Evolutionary conservation across 2,113 vertebrate species (phyloP), one percentile per base, ranked within the genome.

Genomic region (Oceanites oceanicus): DNA sequence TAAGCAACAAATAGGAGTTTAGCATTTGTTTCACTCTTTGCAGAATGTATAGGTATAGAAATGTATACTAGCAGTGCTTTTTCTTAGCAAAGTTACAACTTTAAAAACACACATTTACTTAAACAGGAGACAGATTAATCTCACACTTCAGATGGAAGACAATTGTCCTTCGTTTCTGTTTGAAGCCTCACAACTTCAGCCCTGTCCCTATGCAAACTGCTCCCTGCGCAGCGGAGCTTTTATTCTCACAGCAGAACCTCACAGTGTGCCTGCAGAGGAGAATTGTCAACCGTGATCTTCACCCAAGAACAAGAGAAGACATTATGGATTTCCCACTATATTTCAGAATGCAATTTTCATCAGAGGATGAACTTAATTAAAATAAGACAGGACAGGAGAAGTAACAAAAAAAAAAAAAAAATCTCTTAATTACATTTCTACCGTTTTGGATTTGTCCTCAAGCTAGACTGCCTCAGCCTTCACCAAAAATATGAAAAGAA

Each of bases 321-420:
- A 82, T 93, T 82, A 87, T 65, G 42, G 88, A 92, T 93, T 89
- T 88, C 92, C 80, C 83, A 65, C 92, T 95, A 15, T 67, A 95
- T 91, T 96, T 94, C 90, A 92, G 92, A 84, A 25, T 2, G 49
- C 92, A 96, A 96, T 92, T 97, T 95, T 89, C 96, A 94, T 91
- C 86, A 96, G 95, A 94, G 86, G 36, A 94, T 84, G 38, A 96
- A 94, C 93, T 96, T 94, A 96, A 95, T 94, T 97, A 81, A 96
- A 94, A 84, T 92, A 95, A 90, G 97, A 91, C 71, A 92, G 76
- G 97, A 97, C 66, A 92, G 84, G 67, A 76, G 86, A 96, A 97
- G 88, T 94, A 86, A 94, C 88, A 63, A 45, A 38, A 38, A 38
- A 38, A 95, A 88, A 85, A 63, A 95, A 88, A 85, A 91, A 59